Evolutionary conservation across 2,888 invertebrate genomes (phyloP).

Genomic region (Diabrotica balteata): DNA sequence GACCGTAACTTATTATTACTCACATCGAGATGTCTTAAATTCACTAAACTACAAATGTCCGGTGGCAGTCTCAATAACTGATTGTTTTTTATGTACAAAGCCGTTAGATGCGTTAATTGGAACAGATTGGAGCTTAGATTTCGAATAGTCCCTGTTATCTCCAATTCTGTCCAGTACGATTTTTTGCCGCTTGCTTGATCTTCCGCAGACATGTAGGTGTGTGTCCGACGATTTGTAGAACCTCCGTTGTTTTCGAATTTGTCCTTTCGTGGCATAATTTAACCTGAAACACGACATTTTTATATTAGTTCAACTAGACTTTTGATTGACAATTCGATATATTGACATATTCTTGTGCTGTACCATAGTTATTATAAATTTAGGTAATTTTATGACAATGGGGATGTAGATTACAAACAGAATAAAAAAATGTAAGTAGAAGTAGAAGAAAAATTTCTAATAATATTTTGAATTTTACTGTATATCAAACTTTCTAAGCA

Average conservation of each 20-base stretch:
- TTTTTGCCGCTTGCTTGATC: conserved; percentile 92
- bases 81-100: conserved; percentile 95
- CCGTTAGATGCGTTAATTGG: conserved; percentile 90
- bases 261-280: conserved; percentile 71
- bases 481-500: too few species aligned
- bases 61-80: conserved; percentile 88
- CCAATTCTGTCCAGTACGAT: conserved; percentile 81
- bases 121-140: conserved; percentile 93
- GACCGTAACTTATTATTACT: conserved; percentile 94
- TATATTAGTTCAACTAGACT: not conserved
- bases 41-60: conserved; percentile 85
- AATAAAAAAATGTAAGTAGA: too few species aligned
- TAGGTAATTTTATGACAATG: too few species aligned
- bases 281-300: conserved; percentile 52
- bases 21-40: conserved; percentile 88
- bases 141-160: conserved; percentile 90
- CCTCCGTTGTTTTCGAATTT: conserved; percentile 76
- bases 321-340: too few species aligned
- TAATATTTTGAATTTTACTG: too few species aligned
- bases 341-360: too few species aligned
- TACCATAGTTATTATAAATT: too few species aligned
- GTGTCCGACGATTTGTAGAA: conserved; percentile 69
- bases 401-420: too few species aligned
- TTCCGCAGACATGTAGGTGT: conserved; percentile 92
- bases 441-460: too few species aligned